Base-by-base conservation (phyloP, 2,797 vertebrate genomes). In the Lepilemur ruficaudatus region DNA sequence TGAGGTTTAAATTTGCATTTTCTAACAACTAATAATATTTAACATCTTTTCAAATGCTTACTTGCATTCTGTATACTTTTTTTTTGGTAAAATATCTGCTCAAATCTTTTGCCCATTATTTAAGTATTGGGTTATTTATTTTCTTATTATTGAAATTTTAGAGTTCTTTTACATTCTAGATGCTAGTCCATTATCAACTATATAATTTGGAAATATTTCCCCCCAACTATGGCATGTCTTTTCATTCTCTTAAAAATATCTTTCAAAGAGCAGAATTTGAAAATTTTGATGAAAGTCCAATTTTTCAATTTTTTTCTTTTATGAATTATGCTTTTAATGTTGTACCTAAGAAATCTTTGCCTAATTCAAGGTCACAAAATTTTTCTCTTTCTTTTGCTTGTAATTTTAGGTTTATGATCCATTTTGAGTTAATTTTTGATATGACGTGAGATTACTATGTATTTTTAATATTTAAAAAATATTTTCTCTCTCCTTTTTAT, bases 391-490 rank as follows among this genome's bases (percentile, higher is more conserved):
- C 28, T 82, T 73, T 67, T 48, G 25, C 57, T 79, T 28, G 30
- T 69, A 78, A 87, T 85, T 90, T 91, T 89, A 46, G 28, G 17
- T 23, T 28, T 94, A 35, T 57, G 7, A 46, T 67, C 5, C 50
- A 84, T 88, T 95, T 93, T 72, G 50, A 85, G 38, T 89, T 88
- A 63, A 67, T 55, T 75, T 90, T 92, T 88, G 78, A 87, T 84
- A 41, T 87, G 15, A 2, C 14, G 3, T 73, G 48, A 84, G 0
- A 4, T 84, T 80, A 87, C 1, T 55, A 38, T 32, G 13, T 78
- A 88, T 87, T 84, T 92, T 76, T 30, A 63, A 46, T 82, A 57
- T 76, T 84, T 50, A 3, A 43, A 94, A 79, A 79, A 72, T 57
- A 81, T 32, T 59, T 83, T 95, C 28, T 90, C 25, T 95, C 13